Evolutionary conservation across 1,140 invertebrate genomes (phyloP).

Genomic region (Trachelipus rathkii): DNA sequence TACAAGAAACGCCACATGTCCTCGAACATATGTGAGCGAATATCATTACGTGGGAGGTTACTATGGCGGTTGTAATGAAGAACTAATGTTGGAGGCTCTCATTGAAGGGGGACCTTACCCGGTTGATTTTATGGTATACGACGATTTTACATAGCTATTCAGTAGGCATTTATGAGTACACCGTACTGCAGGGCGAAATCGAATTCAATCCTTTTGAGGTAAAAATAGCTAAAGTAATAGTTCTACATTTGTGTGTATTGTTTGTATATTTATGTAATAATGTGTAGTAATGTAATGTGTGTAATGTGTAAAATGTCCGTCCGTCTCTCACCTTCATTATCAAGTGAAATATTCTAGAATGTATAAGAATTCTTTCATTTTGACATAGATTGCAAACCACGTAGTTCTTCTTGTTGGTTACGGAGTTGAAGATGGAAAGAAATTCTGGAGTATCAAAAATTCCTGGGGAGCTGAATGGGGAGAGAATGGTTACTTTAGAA

Average conservation of each 20-base stretch:
- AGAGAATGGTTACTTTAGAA: conserved; percentile 54
- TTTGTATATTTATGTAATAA: too few species aligned
- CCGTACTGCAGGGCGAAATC: conserved; percentile 47
- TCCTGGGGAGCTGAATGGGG: conserved; percentile 59
- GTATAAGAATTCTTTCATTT: too few species aligned
- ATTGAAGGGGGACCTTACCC: conserved; percentile 56
- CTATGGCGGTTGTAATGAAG: conserved; percentile 55
- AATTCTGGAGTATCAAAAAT: conserved; percentile 54
- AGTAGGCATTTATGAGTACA: conserved; percentile 51
- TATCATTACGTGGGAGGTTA: conserved; percentile 56
- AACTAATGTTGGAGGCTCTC: conserved; percentile 54
- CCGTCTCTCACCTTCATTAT: too few species aligned
- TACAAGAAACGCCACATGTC: conserved; percentile 48
- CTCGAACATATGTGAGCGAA: conserved; percentile 50
- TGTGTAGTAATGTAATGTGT: too few species aligned
- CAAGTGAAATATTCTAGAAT: too few species aligned
- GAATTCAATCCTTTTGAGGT: conserved; percentile 50
- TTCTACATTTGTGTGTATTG: too few species aligned
- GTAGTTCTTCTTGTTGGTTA: conserved; percentile 57
- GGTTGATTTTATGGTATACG: conserved; percentile 54
- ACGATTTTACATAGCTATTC: conserved; percentile 52
- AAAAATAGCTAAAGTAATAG: conserved; percentile 21
- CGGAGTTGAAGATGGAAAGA: conserved; percentile 50
- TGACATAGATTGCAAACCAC: conserved; percentile 52
- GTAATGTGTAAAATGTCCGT: too few species aligned